These are phyloP conservation scores for Hyperoplus immaculatus DNA, from an alignment of 2,797 vertebrate genomes.

Conservation along the genomic window DNA sequence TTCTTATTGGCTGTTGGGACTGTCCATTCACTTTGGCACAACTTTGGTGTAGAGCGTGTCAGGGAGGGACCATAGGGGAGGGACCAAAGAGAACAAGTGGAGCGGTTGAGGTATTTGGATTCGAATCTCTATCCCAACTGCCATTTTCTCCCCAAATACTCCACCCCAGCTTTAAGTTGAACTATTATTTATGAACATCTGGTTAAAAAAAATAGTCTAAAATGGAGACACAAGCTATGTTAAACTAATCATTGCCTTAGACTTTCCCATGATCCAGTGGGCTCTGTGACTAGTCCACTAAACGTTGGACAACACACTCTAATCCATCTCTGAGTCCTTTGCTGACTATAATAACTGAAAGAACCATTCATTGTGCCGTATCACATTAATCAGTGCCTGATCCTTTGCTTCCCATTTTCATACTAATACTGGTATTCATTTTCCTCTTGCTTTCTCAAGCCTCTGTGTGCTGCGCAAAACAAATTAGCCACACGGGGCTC, in stretches of 20 bases:
- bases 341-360: not conserved
- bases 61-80: too few species aligned
- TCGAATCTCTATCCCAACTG: too few species aligned
- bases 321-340: not conserved
- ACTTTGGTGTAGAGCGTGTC: too few species aligned
- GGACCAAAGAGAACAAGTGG: too few species aligned
- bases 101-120: too few species aligned
- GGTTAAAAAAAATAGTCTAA: not conserved
- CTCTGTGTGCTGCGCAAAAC: constrained; percentile 23
- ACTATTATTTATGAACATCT: not conserved
- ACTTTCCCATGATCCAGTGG: not conserved
- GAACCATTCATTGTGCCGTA: too few species aligned
- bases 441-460: constrained; percentile 13
- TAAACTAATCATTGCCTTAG: not conserved
- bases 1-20: too few species aligned
- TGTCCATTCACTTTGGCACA: too few species aligned
- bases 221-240: not conserved
- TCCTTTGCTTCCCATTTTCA: constrained; percentile 17
- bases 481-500: constrained; percentile 35
- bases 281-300: not conserved
- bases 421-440: constrained; percentile 16
- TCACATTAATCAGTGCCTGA: not conserved
- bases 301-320: not conserved
- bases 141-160: too few species aligned
- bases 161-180: too few species aligned